phyloP scores from a whole-genome alignment of 2,113 vertebrate genomes.

The Eolophus roseicapilla region DNA sequence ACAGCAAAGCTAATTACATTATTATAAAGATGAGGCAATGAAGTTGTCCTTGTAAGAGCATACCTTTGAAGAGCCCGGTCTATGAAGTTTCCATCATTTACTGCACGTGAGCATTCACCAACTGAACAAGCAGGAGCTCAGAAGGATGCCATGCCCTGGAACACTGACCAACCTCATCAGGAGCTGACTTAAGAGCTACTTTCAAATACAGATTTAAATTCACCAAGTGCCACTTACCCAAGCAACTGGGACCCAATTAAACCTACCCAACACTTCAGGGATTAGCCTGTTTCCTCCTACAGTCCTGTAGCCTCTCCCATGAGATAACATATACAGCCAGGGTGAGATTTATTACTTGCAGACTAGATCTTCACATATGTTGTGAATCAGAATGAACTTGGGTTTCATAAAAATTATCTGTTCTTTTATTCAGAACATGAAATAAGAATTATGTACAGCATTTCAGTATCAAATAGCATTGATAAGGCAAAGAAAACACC shows the following conservation, averaged over 20 bases:
- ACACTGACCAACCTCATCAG: neutral
- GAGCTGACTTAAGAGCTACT: neutral
- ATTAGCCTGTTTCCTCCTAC: constrained; percentile 5
- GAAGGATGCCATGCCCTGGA: neutral
- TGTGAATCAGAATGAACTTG: neutral
- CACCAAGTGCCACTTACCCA: constrained; percentile 20
- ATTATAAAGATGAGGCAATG: neutral
- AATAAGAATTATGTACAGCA: neutral
- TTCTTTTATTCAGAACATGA: neutral
- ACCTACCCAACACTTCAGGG: neutral
- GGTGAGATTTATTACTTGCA: constrained; percentile 27
- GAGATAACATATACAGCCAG: constrained; percentile 5
- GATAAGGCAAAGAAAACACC: neutral
- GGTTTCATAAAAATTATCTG: neutral
- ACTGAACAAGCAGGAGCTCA: neutral
- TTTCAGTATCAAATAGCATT: neutral
- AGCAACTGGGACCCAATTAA: constrained; percentile 55
- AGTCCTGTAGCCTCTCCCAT: constrained; percentile 29
- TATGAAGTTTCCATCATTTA: neutral
- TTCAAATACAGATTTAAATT: neutral
- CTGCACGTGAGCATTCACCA: neutral
- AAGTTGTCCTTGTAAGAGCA: neutral
- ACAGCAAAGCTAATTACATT: neutral
- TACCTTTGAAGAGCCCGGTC: neutral
- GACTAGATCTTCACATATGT: neutral